Base-by-base conservation (phyloP, 1,140 invertebrate genomes). In the Zaprionus taronus region DNA sequence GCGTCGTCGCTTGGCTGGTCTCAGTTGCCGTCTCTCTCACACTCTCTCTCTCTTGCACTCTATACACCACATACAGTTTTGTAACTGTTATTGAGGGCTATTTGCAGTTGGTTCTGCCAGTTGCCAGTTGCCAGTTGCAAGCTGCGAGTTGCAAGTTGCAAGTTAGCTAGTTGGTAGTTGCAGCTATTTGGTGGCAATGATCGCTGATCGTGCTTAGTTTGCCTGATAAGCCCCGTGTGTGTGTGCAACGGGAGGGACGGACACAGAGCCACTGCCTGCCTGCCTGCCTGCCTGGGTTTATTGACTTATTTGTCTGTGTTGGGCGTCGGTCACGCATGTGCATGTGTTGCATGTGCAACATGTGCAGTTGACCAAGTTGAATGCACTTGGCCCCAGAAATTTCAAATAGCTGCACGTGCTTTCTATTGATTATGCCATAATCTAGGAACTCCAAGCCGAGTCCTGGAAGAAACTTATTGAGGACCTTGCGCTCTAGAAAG, bases 51-150 rank as follows among this genome's bases (percentile, higher is more conserved):
- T 68, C 51, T 62, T 44, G 11, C 31, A 34, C 67, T 67, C 67
- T 86, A 74, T 83, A 79, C 77, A 79, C 81, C 79, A 81, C 85
- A 79, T 87, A 91, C 87, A 91, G 87, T 91, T 91, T 91, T 91
- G 87, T 91, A 91, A 91, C 87, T 87, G 87, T 91, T 87, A 80
- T 87, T 90, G 81, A 90, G 85, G 85, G 85, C 80, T 90, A 90
- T 90, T 82, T 72, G 84, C 84, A 87, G 74, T 79, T 61, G 70
- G 36, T 81, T 69, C 70, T 66, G 60, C 38, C 28, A 62, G 17
- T 62, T 82, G 61, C 49, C 49, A 15, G 38, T 41, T 66, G 60
- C 38, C 7, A 62, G 17, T 51, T 78, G 61, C 34, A 44, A n/a
- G 38, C 36, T 73, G 75, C 17, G 68, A 62, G 20, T 58, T 81